Evolutionary conservation across 2,888 invertebrate genomes (phyloP).

Genomic region (Mythimna ferrago): DNA sequence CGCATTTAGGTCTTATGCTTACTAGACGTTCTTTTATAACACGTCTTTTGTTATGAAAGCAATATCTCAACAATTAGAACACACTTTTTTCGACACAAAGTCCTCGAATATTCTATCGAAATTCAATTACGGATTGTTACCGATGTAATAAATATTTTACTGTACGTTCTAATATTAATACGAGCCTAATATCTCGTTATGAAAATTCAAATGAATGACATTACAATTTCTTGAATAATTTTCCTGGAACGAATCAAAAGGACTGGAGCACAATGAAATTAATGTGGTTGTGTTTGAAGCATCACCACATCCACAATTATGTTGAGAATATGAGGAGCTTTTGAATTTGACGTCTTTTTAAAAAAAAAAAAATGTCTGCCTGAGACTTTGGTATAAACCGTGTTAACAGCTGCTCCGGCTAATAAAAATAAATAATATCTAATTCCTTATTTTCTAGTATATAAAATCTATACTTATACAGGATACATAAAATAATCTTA

Average conservation of each 20-base stretch:
- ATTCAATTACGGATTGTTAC: conserved; percentile 31
- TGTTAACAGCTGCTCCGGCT: not conserved
- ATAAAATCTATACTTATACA: too few species aligned
- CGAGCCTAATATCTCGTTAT: conserved; percentile 33
- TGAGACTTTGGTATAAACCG: not conserved
- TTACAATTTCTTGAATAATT: conserved; percentile 42
- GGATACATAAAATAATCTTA: too few species aligned
- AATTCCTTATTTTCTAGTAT: too few species aligned
- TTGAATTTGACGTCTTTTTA: conserved; percentile 6
- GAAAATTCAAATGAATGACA: conserved; percentile 50
- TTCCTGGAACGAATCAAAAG: conserved; percentile 32
- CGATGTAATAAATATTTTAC: conserved; percentile 25
- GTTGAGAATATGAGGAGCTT: conserved; percentile 36
- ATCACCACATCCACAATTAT: conserved; percentile 53
- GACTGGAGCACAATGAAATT: conserved; percentile 51
- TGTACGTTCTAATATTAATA: conserved; percentile 23
- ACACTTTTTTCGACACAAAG: not conserved
- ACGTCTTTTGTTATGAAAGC: conserved; percentile 17
- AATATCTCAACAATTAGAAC: conserved; percentile 12
- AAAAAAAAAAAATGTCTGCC: not conserved
- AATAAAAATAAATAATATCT: not conserved
- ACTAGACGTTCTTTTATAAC: not conserved
- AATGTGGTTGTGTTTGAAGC: conserved; percentile 49
- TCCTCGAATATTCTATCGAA: not conserved
- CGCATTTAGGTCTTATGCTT: conserved; percentile 19